phyloP scores from a whole-genome alignment of 1,140 invertebrate species.

The Lordiphosa clarofinis region DNA sequence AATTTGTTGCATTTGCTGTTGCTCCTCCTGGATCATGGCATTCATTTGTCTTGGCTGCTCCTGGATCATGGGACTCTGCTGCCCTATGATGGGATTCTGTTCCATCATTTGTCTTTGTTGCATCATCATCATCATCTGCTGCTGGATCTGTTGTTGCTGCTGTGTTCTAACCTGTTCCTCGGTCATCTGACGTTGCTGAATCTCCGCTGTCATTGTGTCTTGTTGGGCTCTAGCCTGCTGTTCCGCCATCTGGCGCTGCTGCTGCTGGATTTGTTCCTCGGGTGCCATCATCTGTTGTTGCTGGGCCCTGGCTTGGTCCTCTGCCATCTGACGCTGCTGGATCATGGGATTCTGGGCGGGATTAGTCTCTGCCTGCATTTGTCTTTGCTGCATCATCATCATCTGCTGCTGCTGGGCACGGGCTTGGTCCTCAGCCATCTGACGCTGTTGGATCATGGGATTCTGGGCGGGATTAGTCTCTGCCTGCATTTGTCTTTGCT shows the following conservation, averaged over 20 bases:
- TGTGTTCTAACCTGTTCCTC: constrained; percentile 8
- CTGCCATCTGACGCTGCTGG: constrained; percentile 17
- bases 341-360: constrained; percentile 5
- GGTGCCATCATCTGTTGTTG: constrained; percentile 11
- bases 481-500: neutral
- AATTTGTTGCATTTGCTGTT: constrained; percentile 3
- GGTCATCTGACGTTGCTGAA: constrained; percentile 5
- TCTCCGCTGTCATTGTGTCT: constrained; percentile 1
- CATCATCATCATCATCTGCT: neutral
- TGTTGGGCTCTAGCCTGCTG: neutral
- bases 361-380: neutral
- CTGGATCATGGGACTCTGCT: neutral
- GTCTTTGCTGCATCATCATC: constrained; percentile 13
- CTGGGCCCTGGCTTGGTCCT: constrained; percentile 10
- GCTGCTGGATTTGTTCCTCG: neutral
- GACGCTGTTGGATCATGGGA: constrained; percentile 17
- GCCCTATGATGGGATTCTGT: neutral
- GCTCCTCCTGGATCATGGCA: constrained; percentile 25
- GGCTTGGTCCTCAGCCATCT: constrained; percentile 13
- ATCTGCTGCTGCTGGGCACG: constrained; percentile 13
- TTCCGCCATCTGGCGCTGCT: constrained; percentile 4
- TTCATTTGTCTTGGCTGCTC: neutral
- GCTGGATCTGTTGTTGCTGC: constrained; percentile 1
- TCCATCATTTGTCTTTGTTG: neutral
- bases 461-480: constrained; percentile 5